Evolutionary conservation across 53 echinoderm and acorn worm species (phyloP).

Genomic region (Temnopleurus reevesii): DNA sequence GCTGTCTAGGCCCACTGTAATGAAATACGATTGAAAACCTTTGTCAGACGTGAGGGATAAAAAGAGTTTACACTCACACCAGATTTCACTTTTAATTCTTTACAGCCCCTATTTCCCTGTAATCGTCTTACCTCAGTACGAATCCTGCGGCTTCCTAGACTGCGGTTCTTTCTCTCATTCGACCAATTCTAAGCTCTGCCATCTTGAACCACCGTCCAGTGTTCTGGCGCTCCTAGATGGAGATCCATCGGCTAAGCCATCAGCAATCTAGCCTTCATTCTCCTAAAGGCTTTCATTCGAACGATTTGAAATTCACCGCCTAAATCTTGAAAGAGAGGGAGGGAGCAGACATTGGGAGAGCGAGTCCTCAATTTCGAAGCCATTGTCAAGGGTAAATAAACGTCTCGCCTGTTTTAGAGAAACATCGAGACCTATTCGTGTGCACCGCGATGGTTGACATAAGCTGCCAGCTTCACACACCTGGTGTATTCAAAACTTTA

Average conservation of each 20-base stretch:
- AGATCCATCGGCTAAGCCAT: constrained; percentile 44
- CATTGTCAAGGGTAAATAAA: constrained; percentile 61
- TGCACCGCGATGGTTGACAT: constrained; percentile 47
- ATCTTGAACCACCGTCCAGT: constrained; percentile 5
- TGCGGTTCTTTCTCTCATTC: constrained; percentile 32
- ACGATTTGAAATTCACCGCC: not conserved
- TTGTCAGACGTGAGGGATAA: constrained; percentile 40
- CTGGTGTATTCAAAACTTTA: constrained; percentile 51
- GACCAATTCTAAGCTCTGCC: constrained; percentile 17
- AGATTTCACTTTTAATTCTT: constrained; percentile 50
- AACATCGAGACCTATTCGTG: constrained; percentile 22
- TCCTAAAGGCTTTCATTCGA: constrained; percentile 23
- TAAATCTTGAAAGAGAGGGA: not conserved
- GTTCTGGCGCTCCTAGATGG: not conserved
- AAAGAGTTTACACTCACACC: constrained; percentile 38
- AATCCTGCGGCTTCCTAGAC: constrained; percentile 9
- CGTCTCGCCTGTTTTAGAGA: constrained; percentile 37
- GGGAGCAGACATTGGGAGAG: not conserved
- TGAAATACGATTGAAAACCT: constrained; percentile 49
- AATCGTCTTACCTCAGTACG: constrained; percentile 55
- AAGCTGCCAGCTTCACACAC: constrained; percentile 56
- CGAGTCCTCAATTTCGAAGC: constrained; percentile 25
- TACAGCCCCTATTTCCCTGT: constrained; percentile 19
- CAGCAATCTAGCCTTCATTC: constrained; percentile 35
- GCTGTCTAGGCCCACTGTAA: constrained; percentile 46